phyloP scores from a whole-genome alignment of 2,888 invertebrate species.

The Synanthedon formicaeformis region DNA sequence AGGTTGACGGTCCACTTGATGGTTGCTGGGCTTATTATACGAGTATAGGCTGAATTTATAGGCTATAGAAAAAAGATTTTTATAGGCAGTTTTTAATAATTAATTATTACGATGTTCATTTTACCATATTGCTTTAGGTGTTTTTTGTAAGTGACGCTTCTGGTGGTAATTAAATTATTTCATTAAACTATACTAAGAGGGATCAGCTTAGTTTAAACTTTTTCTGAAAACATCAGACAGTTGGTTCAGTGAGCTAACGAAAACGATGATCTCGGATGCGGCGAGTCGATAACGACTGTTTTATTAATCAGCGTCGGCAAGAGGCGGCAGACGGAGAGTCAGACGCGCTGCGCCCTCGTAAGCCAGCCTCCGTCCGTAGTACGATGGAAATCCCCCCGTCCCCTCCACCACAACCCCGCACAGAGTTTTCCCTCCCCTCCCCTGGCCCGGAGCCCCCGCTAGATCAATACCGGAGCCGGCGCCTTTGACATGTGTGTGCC shows the following conservation, averaged over 20 bases:
- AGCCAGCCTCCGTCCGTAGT: conserved; percentile 46
- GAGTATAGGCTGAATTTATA: too few relatives aligned
- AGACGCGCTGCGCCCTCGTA: conserved; percentile 63
- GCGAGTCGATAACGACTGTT: conserved; percentile 44
- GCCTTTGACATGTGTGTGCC: conserved; percentile 70
- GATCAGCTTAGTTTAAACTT: neutral
- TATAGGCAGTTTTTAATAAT: too few relatives aligned
- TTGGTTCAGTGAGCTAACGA: conserved; percentile 34
- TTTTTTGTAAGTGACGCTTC: too few relatives aligned
- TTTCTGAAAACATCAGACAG: conserved; percentile 5
- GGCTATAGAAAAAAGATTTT: too few relatives aligned
- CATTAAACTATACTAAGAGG: too few relatives aligned
- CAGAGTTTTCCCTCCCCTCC: conserved; percentile 8
- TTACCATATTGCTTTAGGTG: too few relatives aligned
- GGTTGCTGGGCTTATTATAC: too few relatives aligned
- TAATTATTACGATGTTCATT: too few relatives aligned
- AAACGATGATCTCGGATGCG: conserved; percentile 40
- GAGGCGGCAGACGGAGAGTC: conserved; percentile 52
- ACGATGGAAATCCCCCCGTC: conserved; percentile 21
- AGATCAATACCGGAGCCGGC: conserved; percentile 67
- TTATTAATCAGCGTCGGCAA: conserved; percentile 55
- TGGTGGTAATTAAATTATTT: too few relatives aligned
- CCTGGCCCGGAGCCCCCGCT: conserved; percentile 26
- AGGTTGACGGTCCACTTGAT: too few relatives aligned
- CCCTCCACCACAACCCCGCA: conserved; percentile 8